These are phyloP conservation scores for Trididemnum clinides DNA, from an alignment of 23 tunicate genomes.

Conservation along the genomic window DNA sequence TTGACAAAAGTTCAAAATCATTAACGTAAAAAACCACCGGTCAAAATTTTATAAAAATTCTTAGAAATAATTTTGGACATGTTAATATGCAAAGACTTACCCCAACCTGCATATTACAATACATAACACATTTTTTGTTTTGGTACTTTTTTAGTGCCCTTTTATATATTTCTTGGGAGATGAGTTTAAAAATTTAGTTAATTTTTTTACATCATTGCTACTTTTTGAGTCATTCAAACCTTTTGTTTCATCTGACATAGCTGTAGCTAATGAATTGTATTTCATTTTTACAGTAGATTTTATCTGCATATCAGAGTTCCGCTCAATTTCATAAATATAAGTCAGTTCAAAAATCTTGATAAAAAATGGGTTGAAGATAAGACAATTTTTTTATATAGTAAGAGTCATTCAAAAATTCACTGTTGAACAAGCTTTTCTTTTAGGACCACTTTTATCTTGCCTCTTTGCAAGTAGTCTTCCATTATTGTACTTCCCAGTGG, in stretches of 20 bases:
- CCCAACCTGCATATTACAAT: not conserved
- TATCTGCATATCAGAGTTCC: not conserved
- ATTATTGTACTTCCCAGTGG: not conserved
- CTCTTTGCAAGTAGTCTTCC: not conserved
- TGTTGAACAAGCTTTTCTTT: not conserved
- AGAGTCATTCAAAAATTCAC: not conserved
- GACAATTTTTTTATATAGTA: not conserved
- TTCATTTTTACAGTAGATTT: not conserved
- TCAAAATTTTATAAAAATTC: too few species aligned
- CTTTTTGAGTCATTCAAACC: not conserved
- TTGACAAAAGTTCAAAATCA: too few species aligned
- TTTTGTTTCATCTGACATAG: not conserved
- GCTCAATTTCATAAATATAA: not conserved
- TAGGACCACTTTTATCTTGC: conserved; percentile 7
- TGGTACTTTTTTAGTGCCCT: not conserved
- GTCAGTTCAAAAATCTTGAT: not conserved
- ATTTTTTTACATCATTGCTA: not conserved
- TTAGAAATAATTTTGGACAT: too few species aligned
- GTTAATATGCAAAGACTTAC: too few species aligned
- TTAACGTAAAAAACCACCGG: too few species aligned
- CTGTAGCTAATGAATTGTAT: not conserved
- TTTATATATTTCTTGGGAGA: not conserved
- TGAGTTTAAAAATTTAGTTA: not conserved
- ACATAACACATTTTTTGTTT: conserved; percentile 1
- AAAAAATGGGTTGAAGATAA: not conserved